Conservation (phyloP, 2,888 invertebrate genomes). For the Cylindroiulus punctatus region DNA sequence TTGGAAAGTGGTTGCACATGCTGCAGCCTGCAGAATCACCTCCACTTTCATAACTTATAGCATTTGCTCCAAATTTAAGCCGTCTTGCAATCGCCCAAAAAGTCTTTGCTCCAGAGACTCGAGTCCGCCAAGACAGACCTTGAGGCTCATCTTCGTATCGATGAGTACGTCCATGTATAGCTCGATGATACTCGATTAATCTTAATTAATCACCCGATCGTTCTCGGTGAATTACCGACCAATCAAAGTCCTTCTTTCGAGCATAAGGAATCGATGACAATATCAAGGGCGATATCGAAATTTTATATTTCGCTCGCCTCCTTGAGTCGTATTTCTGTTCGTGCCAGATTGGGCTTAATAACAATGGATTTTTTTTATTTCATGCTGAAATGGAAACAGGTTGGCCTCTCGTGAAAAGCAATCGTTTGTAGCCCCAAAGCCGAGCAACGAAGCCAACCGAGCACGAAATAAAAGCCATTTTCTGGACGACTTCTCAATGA, state of each 20-base stretch:
- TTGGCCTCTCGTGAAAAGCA: background rate
- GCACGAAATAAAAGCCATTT: background rate
- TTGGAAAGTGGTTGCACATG: no score
- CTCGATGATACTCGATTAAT: no score
- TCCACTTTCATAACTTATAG: no score
- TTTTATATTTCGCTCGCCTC: background rate
- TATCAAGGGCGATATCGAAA: conserved; percentile 8
- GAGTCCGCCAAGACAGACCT: no score
- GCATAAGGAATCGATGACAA: background rate
- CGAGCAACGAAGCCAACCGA: background rate
- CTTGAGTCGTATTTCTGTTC: background rate
- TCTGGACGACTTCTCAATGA: background rate
- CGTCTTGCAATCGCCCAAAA: no score
- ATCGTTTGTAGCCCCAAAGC: background rate
- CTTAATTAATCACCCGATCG: background rate
- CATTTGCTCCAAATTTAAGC: no score
- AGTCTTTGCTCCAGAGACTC: no score
- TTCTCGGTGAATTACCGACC: background rate
- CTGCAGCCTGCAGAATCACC: no score
- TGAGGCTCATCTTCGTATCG: no score
- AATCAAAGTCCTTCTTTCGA: background rate
- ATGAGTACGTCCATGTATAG: no score
- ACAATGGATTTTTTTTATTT: background rate
- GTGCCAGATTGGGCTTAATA: conserved; percentile 4
- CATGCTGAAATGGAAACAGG: background rate